Conservation (phyloP, 2,888 invertebrate species). For the Dioctria rufipes region DNA sequence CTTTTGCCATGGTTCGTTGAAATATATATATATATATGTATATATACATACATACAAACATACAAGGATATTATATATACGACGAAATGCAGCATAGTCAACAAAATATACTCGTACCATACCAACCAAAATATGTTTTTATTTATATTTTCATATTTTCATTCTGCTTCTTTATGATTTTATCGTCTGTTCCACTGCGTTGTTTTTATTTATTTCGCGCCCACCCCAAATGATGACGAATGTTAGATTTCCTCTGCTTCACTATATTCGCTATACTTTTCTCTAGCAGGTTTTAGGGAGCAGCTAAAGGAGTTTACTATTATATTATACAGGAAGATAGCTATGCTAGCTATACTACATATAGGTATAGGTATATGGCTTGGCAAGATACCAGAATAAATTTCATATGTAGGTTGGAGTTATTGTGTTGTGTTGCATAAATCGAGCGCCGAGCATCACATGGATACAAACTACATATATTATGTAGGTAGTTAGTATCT, state of each 20-base stretch:
- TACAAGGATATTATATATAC: not conserved
- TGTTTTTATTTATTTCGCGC: conserved; percentile 53
- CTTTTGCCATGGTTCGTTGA: not conserved
- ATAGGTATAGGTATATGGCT: conserved; percentile 12
- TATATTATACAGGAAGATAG: too few species aligned
- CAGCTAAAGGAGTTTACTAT: conserved; percentile 1
- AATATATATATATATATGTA: not conserved
- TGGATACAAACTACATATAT: too few species aligned
- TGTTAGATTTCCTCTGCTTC: conserved; percentile 29
- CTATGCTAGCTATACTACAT: too few species aligned
- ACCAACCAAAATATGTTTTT: conserved; percentile 47
- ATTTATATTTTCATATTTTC: conserved; percentile 53
- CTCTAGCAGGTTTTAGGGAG: not conserved
- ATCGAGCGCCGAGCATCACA: too few species aligned
- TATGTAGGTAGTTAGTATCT: too few species aligned
- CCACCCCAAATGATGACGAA: conserved; percentile 50
- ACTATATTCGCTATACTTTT: not conserved
- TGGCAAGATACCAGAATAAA: conserved; percentile 43
- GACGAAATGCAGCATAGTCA: conserved; percentile 36
- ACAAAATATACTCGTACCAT: not conserved
- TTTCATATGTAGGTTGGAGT: conserved; percentile 38
- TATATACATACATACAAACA: too few species aligned
- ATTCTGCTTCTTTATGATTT: conserved; percentile 42
- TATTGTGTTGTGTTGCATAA: conserved; percentile 28
- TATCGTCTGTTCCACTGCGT: conserved; percentile 38